Evolutionary conservation across 2,888 invertebrate genomes (phyloP), one percentile per base, ranked within the genome.

Genomic region (Lamellibrachia satsuma): DNA sequence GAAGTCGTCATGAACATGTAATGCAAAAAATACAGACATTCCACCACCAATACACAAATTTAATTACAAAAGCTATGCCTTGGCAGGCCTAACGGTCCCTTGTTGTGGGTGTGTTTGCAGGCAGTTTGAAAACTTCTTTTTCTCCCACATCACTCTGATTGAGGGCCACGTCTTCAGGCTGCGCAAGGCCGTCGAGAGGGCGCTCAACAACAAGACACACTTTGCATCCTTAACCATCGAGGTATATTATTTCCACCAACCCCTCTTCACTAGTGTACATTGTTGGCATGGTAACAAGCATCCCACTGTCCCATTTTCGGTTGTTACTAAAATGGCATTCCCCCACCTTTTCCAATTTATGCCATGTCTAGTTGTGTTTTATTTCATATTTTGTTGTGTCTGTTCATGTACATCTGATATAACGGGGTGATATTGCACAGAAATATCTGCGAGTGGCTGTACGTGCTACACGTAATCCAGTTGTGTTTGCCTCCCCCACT

Each of bases 101-200:
- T 39, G 39, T 39, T 39, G 39, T 39, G 39, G 39, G 27, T 90
- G 39, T 52, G 52, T 91, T 93, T 92, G 0, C 60, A 94, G 94
- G 90, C 92, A 91, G n/a, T 93, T 94, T 60, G 57, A 98, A 94
- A 97, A 97, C 91, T 98, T 98, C 94, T 97, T 98, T 95, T 97
- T 98, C 96, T 98, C 98, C 94, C 98, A 98, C 95, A 98, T 98
- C 92, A 95, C 96, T 6, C 93, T 97, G 93, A 95, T 97, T 93
- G 96, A 97, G 94, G 95, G 96, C 90, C 96, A 96, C 92, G 94
- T 97, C 90, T 95, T 96, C 93, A 95, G 95, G 93, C 94, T 98
- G 92, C 97, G 98, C 3, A 96, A 97, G 90, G 97, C 97, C 7
- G 97, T 98, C 0, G 97, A 98, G 95, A 96, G 97, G 8, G 98